A percentile compares a stretch with the other conserved stretches of the same genome.
phyloP scores from a whole-genome alignment of 2,113 vertebrate genomes.

The Progne subis region DNA sequence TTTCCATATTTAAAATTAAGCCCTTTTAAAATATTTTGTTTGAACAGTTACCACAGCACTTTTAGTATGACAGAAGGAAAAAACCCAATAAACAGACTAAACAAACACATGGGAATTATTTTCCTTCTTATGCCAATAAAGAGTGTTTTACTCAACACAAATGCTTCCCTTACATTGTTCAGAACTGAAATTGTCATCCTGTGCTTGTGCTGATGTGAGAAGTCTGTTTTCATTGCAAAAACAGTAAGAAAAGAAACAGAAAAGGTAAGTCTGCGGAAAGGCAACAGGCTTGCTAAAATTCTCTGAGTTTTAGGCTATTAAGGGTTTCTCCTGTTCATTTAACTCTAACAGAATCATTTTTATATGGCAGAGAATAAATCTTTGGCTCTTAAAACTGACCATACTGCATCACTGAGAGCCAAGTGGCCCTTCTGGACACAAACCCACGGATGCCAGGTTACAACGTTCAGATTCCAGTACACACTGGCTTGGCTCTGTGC shows the following conservation, averaged over 20 bases:
- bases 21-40: background rate
- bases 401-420: background rate
- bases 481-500: background rate
- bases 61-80: background rate
- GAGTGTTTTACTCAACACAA: background rate
- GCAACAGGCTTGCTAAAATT: background rate
- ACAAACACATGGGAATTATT: background rate
- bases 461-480: background rate
- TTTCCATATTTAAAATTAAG: background rate
- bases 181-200: background rate
- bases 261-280: background rate
- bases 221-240: background rate
- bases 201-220: background rate
- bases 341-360: background rate
- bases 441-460: background rate
- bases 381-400: background rate
- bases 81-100: background rate
- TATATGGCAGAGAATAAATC: background rate
- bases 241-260: background rate
- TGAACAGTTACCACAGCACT: background rate
- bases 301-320: background rate
- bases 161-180: background rate
- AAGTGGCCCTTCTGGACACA: background rate
- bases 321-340: background rate
- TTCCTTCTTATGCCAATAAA: background rate